Percentiles rank a stretch among this genome's conserved stretches.
Evolutionary conservation across 2,888 invertebrate species (phyloP).

Genomic region (Harmothoe impar): DNA sequence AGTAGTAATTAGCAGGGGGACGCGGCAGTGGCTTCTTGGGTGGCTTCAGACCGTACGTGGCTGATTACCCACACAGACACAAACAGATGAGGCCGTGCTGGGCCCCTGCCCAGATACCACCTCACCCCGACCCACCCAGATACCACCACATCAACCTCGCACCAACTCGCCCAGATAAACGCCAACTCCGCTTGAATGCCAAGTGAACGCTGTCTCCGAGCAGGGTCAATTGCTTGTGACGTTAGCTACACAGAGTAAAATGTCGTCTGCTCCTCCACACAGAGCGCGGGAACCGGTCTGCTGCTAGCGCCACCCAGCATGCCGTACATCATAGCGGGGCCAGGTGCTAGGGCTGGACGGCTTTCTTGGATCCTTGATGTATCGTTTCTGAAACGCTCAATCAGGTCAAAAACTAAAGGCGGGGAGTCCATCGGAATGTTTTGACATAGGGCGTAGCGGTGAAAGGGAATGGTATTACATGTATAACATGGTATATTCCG

Average conservation of each 20-base stretch:
- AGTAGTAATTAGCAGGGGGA: constrained; percentile 42
- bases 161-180: background rate
- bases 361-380: too few species aligned
- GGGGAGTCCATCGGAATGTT: too few species aligned
- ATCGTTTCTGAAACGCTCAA: too few species aligned
- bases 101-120: constrained; percentile 20
- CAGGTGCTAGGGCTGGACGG: too few species aligned
- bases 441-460: too few species aligned
- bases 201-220: background rate
- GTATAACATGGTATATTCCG: too few species aligned
- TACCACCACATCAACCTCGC: background rate
- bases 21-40: constrained; percentile 13
- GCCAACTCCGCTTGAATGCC: constrained; percentile 28
- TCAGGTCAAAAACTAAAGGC: too few species aligned
- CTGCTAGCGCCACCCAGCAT: too few species aligned
- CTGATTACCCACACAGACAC: background rate
- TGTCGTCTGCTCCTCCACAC: background rate
- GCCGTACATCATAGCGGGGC: too few species aligned
- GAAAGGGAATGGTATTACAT: too few species aligned
- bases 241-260: background rate
- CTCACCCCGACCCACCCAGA: background rate
- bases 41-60: background rate
- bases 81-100: constrained; percentile 1
- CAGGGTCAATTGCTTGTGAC: constrained; percentile 12
- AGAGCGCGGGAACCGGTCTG: background rate